A percentile compares a stretch with the other conserved stretches of the same genome.
Conservation (phyloP, 2,797 vertebrate species). For the Megalops cyprinoides region DNA sequence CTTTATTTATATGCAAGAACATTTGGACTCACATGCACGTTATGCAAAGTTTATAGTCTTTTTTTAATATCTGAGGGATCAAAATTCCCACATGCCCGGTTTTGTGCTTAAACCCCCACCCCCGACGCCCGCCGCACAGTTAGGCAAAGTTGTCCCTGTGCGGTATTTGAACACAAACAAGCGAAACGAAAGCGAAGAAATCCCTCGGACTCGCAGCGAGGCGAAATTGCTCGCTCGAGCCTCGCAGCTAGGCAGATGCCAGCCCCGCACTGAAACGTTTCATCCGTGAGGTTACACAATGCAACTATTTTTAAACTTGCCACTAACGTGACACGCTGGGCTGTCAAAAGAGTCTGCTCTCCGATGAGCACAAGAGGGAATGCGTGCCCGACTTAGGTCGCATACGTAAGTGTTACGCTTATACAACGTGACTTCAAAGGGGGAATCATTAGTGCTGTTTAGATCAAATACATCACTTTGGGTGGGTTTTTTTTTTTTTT, state of each 20-base stretch:
- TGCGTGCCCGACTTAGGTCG: neutral
- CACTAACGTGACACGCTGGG: neutral
- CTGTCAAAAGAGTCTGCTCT: neutral
- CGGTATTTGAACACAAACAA: neutral
- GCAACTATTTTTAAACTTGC: neutral
- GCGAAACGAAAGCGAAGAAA: neutral
- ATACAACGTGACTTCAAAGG: neutral
- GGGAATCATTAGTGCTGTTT: neutral
- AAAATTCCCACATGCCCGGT: neutral
- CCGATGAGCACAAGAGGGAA: neutral
- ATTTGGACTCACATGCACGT: neutral
- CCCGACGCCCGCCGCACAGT: too few species aligned
- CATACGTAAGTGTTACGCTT: neutral
- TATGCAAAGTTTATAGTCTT: neutral
- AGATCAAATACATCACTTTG: neutral
- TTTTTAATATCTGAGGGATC: neutral
- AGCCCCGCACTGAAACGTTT: neutral
- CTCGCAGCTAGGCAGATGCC: slow-evolving; percentile 1
- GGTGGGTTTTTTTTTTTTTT: neutral
- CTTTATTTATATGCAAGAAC: neutral
- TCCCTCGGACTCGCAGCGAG: neutral
- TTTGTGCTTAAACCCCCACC: neutral
- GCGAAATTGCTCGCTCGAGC: neutral
- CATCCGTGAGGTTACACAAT: neutral
- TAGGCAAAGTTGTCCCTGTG: neutral